Evolutionary conservation across 2,113 vertebrate species (phyloP).

Genomic region (Oreochromis spilurus): DNA sequence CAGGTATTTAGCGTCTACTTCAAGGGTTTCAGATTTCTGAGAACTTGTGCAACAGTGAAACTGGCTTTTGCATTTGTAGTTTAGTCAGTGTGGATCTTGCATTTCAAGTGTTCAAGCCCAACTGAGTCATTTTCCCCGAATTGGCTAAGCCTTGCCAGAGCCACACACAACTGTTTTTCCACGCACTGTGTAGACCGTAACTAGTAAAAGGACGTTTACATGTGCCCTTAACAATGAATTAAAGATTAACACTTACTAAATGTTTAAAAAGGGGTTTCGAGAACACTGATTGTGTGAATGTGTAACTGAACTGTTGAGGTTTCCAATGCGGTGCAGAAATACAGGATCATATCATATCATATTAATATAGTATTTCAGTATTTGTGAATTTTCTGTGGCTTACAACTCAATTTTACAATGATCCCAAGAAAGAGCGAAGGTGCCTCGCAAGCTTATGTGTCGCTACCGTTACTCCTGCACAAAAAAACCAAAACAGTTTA

Average conservation of each 20-base stretch:
- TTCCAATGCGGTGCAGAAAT: neutral
- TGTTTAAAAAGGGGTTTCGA: neutral
- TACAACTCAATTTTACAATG: neutral
- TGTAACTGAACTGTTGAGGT: neutral
- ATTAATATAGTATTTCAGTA: neutral
- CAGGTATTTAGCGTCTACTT: neutral
- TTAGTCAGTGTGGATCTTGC: neutral
- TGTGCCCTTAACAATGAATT: neutral
- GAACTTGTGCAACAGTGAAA: neutral
- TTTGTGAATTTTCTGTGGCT: neutral
- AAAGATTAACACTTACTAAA: neutral
- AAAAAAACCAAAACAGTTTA: neutral
- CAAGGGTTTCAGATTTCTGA: neutral
- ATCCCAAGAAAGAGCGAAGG: neutral
- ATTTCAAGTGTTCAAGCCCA: neutral
- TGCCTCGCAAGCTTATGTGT: neutral
- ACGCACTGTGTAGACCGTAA: neutral
- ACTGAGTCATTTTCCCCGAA: neutral
- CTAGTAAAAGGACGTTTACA: neutral
- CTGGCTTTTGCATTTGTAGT: neutral
- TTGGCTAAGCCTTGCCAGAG: neutral
- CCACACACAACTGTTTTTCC: neutral
- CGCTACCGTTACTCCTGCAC: neutral
- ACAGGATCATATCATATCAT: neutral
- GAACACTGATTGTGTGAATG: neutral